A percentile compares a stretch with the other conserved stretches of the same genome.
These are phyloP conservation scores for Strix uralensis DNA, from an alignment of 2,113 vertebrate genomes.

Conservation along the genomic window DNA sequence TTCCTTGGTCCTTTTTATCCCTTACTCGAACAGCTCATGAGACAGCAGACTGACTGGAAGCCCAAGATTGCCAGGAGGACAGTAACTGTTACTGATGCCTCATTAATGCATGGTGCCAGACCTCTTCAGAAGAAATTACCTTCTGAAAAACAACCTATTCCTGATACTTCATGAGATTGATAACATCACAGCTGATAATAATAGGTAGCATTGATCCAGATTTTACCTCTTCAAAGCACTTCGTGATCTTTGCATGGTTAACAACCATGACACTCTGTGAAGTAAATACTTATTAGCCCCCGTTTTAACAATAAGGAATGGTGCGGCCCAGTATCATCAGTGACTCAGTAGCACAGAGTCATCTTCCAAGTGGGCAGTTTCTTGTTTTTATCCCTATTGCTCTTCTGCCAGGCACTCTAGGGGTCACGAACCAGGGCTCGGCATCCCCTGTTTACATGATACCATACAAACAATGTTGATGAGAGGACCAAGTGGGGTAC, in stretches of 20 bases:
- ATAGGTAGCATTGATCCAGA: neutral
- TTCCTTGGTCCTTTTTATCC: neutral
- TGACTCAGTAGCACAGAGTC: neutral
- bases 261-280: neutral
- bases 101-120: neutral
- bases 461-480: accelerated
- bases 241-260: neutral
- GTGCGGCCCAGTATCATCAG: neutral
- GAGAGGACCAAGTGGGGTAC: neutral
- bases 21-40: neutral
- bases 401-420: neutral
- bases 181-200: neutral
- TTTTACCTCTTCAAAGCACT: neutral
- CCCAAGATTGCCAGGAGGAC: neutral
- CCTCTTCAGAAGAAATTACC: neutral
- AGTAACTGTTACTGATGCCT: neutral
- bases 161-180: neutral
- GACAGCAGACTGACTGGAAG: neutral
- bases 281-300: neutral
- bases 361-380: neutral
- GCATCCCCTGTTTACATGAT: neutral
- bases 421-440: neutral
- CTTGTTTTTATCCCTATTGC: neutral
- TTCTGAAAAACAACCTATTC: neutral
- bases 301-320: neutral